Conservation (phyloP, 2,888 invertebrate species). For the Dexiosoma caninum region DNA sequence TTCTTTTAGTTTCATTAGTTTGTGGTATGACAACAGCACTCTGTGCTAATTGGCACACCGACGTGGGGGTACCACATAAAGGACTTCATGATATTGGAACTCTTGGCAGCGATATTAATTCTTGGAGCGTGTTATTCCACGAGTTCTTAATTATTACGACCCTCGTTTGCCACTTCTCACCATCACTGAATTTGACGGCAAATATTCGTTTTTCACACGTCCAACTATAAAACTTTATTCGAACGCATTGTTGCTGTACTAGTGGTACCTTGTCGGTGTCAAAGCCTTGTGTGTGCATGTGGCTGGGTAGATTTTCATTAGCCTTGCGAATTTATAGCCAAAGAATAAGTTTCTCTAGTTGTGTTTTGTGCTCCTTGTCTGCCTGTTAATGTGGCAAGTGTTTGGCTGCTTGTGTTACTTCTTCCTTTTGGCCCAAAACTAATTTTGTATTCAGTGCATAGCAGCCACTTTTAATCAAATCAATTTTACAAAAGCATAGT, state of each 20-base stretch:
- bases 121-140: no score
- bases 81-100: no score
- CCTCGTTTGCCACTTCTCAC: conserved; percentile 44
- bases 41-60: no score
- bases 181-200: conserved; percentile 16
- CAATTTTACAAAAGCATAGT: conserved; percentile 68
- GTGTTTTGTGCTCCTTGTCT: neutral
- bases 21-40: no score
- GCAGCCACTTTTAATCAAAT: conserved; percentile 67
- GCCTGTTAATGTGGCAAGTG: conserved; percentile 35
- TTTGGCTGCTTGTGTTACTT: neutral
- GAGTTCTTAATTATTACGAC: neutral
- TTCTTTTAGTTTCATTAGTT: no score
- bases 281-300: neutral
- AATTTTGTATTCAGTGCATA: conserved; percentile 66
- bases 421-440: conserved; percentile 41
- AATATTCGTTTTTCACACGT: conserved; percentile 58
- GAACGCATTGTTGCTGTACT: conserved; percentile 49
- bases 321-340: neutral
- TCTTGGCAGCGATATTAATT: no score
- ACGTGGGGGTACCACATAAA: no score
- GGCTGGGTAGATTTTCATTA: conserved; percentile 20
- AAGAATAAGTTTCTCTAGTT: conserved; percentile 12
- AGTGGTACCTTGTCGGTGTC: neutral
- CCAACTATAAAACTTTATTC: conserved; percentile 41